These are phyloP conservation scores for Calameuta filiformis DNA, from an alignment of 2,888 invertebrate genomes.

Conservation along the genomic window DNA sequence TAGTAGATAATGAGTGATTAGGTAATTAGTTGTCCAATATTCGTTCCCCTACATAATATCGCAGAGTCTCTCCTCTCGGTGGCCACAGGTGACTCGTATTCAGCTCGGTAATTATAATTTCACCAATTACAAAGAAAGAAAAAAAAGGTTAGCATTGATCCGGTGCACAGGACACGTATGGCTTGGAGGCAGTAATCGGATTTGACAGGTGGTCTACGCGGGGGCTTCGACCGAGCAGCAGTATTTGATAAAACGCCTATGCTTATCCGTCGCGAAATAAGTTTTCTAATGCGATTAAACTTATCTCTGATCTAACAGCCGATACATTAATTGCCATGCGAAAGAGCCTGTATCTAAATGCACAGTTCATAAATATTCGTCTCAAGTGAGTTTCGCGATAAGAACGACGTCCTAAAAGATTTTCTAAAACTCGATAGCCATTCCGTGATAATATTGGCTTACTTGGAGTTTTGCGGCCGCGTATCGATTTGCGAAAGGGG, in stretches of 20 bases:
- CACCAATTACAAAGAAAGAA: not conserved
- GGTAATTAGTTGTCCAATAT: conserved; percentile 59
- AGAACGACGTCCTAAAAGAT: not conserved
- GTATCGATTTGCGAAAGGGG: conserved; percentile 46
- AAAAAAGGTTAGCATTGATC: not conserved
- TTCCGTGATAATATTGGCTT: not conserved
- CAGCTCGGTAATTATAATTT: not conserved
- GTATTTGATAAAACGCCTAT: not conserved
- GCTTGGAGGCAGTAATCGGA: not conserved
- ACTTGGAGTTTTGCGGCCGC: conserved; percentile 10
- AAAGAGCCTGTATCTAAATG: not conserved
- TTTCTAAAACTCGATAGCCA: not conserved
- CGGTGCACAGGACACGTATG: not conserved
- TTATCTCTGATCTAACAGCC: not conserved
- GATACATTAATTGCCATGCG: not conserved
- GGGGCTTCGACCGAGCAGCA: not conserved
- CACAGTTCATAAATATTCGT: not conserved
- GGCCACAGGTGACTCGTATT: not conserved
- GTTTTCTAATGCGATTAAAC: not conserved
- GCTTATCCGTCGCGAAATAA: not conserved
- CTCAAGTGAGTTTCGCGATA: too few relatives aligned
- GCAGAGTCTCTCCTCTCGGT: not conserved
- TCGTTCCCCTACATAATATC: conserved; percentile 30
- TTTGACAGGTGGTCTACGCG: not conserved
- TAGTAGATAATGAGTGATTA: conserved; percentile 58